Conservation (phyloP, 2,888 invertebrate species). For the Oegoconia quadripuncta region DNA sequence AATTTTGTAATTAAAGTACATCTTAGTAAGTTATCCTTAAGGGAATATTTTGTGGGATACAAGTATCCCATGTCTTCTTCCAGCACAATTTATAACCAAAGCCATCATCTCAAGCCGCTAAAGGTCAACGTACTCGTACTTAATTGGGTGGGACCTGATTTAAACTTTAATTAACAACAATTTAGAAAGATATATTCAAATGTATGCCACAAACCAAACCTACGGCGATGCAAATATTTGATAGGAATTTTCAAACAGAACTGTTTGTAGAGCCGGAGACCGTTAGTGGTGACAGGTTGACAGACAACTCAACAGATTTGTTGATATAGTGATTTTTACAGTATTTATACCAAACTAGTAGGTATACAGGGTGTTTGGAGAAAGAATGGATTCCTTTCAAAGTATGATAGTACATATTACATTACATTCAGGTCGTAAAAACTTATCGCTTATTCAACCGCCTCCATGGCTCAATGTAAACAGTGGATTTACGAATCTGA, state of each 20-base stretch:
- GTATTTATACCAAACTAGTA: background rate
- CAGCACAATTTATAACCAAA: background rate
- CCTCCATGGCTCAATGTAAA: no score
- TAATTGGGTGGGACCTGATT: background rate
- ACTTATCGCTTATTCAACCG: no score
- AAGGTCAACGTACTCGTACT: background rate
- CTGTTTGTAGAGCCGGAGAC: slow-evolving; percentile 1
- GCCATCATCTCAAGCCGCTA: no score
- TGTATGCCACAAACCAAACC: slow-evolving; percentile 23
- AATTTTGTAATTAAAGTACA: no score
- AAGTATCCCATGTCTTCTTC: no score
- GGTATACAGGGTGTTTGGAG: no score
- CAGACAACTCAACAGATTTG: background rate
- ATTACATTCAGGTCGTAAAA: no score
- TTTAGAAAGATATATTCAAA: slow-evolving; percentile 33
- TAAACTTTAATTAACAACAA: background rate
- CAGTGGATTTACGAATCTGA: no score
- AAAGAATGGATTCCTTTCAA: no score
- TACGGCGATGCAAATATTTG: slow-evolving; percentile 19
- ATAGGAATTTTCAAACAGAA: slow-evolving; percentile 11
- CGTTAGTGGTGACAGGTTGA: background rate
- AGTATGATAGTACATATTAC: no score
- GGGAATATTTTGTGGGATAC: no score
- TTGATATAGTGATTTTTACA: background rate
- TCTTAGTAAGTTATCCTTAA: no score